Conservation (phyloP, 2,113 vertebrate genomes). For the Podilymbus podiceps region DNA sequence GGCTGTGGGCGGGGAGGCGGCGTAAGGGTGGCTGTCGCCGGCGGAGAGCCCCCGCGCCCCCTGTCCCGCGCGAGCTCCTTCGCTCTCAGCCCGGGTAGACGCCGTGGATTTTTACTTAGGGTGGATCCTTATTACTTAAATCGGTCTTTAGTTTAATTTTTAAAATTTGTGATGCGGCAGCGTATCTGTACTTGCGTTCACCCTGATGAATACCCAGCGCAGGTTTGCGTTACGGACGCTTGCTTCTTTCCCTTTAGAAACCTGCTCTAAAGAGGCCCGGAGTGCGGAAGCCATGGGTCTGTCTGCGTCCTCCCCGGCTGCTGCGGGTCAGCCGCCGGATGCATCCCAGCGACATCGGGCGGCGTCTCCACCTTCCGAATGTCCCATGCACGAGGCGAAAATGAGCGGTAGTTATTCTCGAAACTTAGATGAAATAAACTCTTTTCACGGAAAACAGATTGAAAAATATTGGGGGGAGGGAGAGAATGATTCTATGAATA, state of each 20-base stretch:
- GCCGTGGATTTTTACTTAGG: fast-evolving
- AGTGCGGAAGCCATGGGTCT: slow-evolving; percentile 73
- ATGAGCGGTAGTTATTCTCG: slow-evolving; percentile 40
- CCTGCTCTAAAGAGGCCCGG: fast-evolving
- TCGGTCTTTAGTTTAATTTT: too few species aligned
- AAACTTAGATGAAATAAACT: not conserved
- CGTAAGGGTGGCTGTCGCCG: fast-evolving
- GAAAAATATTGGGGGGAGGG: not conserved
- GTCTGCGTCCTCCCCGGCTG: slow-evolving; percentile 70
- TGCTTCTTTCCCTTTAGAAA: not conserved
- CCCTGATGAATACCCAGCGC: fast-evolving
- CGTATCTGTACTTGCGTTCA: fast-evolving
- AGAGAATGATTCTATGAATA: not conserved
- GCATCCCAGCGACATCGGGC: not conserved
- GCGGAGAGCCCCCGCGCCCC: too few species aligned
- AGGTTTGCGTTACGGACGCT: not conserved
- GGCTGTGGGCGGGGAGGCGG: not conserved
- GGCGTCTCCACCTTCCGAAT: slow-evolving; percentile 59
- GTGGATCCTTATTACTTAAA: too few species aligned
- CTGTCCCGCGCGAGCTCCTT: fast-evolving
- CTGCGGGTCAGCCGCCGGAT: slow-evolving; percentile 32
- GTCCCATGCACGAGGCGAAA: slow-evolving; percentile 81
- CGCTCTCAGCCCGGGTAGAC: fast-evolving
- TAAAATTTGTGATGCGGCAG: too few species aligned
- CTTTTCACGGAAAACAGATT: fast-evolving